Evolutionary conservation across 1,140 invertebrate genomes (phyloP).

Genomic region (Lethocerus indicus): DNA sequence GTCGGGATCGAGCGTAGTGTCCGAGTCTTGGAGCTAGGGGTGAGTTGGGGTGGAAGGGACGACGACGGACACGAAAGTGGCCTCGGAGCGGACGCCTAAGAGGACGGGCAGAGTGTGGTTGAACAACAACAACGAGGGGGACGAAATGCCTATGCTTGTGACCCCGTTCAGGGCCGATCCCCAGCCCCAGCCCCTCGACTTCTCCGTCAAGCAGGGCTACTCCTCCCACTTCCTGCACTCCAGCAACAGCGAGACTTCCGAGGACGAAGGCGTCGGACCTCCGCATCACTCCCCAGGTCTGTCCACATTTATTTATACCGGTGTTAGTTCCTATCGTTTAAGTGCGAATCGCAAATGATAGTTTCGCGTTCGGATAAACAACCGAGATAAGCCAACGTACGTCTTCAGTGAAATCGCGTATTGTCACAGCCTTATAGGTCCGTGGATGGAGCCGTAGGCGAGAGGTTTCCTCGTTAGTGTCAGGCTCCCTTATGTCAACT

Average conservation of each 20-base stretch:
- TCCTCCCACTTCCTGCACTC: constrained; percentile 15
- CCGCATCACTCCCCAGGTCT: constrained; percentile 11
- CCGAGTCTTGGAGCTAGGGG: no score
- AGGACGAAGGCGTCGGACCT: constrained; percentile 15
- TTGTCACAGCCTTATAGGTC: no score
- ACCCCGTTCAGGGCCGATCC: constrained; percentile 12
- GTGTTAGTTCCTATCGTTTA: no score
- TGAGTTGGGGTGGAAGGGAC: not conserved
- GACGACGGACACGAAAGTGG: not conserved
- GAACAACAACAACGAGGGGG: constrained; percentile 18
- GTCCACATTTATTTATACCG: no score
- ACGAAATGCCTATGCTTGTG: constrained; percentile 16
- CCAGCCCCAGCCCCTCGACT: constrained; percentile 18
- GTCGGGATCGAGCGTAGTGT: no score
- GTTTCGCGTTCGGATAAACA: no score
- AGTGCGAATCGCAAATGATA: no score
- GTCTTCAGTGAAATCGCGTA: no score
- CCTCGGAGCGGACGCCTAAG: constrained; percentile 1
- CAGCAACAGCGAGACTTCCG: constrained; percentile 16
- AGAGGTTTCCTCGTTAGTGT: no score
- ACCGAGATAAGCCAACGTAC: no score
- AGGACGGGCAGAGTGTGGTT: constrained; percentile 15
- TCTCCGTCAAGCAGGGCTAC: constrained; percentile 17
- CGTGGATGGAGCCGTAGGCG: no score
- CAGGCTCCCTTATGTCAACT: no score